Base-by-base conservation (phyloP, 2,888 invertebrate species). In the Cyclophora albipunctata region DNA sequence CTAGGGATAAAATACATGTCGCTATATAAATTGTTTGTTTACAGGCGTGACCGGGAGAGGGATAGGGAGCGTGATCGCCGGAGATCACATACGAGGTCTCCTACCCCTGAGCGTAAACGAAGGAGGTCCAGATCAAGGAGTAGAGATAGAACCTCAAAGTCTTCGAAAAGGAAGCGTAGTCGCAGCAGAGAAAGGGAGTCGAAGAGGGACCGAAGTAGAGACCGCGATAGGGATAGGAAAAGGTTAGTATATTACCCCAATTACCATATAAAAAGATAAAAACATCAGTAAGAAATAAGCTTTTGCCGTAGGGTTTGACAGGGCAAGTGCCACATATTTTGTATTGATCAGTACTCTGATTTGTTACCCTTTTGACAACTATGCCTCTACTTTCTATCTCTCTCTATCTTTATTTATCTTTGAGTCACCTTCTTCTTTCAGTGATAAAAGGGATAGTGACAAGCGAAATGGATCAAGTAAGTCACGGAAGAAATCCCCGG, bases 161-260 rank as follows among this genome's bases (percentile, higher is more conserved):
- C 91, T 34, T 86, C 87, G 7, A 89, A 93, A 55, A 90, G 92
- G 64, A 91, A 92, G 64, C 90, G 93, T 52, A 93, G 92, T 64
- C 90, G 93, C 60, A 93, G 93, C 45, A 86, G 93, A 54, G 93
- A 93, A 7, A 74, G 92, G 42, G 92, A 92, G 7, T 84, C 91
- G 0, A 91, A 91, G 50, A 81, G 90, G 58, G 80, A 86, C 62
- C 83, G 90, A 0, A 90, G 90, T 45, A 80, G 90, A 52, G 90
- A 90, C 6, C 78, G 87, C 40, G 81, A 81, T 34, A 66, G 73
- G 46, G 42, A 87, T 42, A 76, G 88, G 48, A 90, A 90, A 71
- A 81, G 90, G 89, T 88, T 75, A 51, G 49, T 5, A 7, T 46
- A 42, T 51, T n/a, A 20, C 20, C 20, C 20, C 20, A 20, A 20